A percentile compares a stretch with the other conserved stretches of the same genome.
These are phyloP conservation scores for Pseudopipra pipra DNA, from an alignment of 2,113 vertebrate species.

Conservation along the genomic window DNA sequence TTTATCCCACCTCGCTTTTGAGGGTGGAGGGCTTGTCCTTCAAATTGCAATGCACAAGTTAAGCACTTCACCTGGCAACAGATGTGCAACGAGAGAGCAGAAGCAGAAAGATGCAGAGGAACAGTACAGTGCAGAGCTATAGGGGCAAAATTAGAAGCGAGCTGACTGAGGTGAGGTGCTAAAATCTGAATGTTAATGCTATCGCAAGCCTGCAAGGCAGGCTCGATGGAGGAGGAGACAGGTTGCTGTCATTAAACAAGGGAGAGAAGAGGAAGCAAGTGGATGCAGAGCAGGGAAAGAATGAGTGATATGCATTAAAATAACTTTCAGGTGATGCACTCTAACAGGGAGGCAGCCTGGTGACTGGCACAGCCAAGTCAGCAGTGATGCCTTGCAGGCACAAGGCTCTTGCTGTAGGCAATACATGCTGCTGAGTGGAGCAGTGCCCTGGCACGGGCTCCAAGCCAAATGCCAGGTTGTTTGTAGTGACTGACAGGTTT, in stretches of 20 bases:
- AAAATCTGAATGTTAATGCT: neutral
- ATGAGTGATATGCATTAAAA: neutral
- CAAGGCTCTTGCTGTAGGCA: neutral
- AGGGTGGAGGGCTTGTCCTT: neutral
- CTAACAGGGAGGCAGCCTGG: neutral
- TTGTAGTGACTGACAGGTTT: neutral
- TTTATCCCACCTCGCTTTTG: neutral
- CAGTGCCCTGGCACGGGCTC: fast-evolving
- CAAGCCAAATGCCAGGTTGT: fast-evolving
- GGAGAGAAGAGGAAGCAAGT: neutral
- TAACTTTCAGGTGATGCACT: neutral
- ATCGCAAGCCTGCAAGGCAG: neutral
- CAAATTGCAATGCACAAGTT: neutral
- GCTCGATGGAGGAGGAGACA: neutral
- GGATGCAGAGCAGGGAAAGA: neutral
- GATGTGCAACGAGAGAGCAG: neutral
- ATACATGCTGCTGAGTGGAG: neutral
- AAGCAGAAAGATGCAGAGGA: neutral
- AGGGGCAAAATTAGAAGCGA: conserved; percentile 4
- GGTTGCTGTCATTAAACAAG: neutral
- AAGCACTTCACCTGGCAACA: neutral
- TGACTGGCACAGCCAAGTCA: neutral
- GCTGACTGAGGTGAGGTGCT: neutral
- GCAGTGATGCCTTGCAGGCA: neutral
- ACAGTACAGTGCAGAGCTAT: neutral